Evolutionary conservation across 2,888 invertebrate genomes (phyloP), one percentile per base, ranked within the genome.

Genomic region (Pasiphila rectangulata): DNA sequence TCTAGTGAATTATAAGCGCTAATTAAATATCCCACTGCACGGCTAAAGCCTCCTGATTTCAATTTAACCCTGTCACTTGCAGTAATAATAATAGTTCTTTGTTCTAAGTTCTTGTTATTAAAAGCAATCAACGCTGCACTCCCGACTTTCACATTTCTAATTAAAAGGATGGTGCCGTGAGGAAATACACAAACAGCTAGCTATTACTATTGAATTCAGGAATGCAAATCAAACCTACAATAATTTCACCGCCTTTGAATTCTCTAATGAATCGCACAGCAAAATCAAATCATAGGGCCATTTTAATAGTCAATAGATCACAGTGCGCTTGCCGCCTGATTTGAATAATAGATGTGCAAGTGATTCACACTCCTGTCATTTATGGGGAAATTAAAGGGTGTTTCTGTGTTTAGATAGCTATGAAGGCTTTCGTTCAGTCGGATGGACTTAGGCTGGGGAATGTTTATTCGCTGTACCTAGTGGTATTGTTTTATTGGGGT

Each of bases 351-450:
- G 37, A 46, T 24, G 54, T 51, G 38, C 45, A 42, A 35, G 46
- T 54, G 43, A 46, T 46, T 46, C 48, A 62, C 79, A 76, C 79
- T 75, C 70, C 67, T 75, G 61, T 75, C 67, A 79, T 80, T 74
- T 68, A 63, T 62, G 54, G 54, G 39, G 52, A 63, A 57, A 67
- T 69, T 70, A 30, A 50, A 45, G 36, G 30, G 25, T 46, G 19
- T 41, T 37, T 16, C 20, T 35, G 47, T 49, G 32, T 44, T 35
- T 49, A 41, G 30, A 44, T 37, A 50, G 35, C 40, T 38, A 32
- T 38, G 19, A 42, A 42, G 17, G 34, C 37, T 42, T 45, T 27
- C 20, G 34, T 25, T 45, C 37, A 48, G 12, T 4, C 3, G 6
- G 17, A 32, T 17, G 17, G 32, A 32, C n/a, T 16, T 15, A 23